Evolutionary conservation across 2,888 invertebrate genomes (phyloP).

Genomic region (Heliconius sara): DNA sequence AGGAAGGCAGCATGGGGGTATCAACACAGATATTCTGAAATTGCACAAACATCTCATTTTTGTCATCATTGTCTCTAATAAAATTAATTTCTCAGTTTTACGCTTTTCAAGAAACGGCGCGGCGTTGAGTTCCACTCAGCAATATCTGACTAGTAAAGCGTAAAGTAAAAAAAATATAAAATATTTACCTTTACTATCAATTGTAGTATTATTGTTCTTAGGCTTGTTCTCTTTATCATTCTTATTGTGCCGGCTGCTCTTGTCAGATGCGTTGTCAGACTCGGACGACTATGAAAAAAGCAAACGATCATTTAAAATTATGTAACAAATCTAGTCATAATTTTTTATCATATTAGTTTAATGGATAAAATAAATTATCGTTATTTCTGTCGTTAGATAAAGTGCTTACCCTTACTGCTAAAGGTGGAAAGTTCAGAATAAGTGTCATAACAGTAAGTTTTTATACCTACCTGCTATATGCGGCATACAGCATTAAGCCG

Average conservation of each 20-base stretch:
- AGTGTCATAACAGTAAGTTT: too few relatives aligned
- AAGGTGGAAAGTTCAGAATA: too few relatives aligned
- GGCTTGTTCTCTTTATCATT: slow-evolving; percentile 79
- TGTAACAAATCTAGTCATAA: too few relatives aligned
- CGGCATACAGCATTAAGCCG: too few relatives aligned
- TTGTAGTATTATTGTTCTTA: slow-evolving; percentile 72
- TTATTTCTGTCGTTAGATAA: too few relatives aligned
- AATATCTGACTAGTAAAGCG: not conserved
- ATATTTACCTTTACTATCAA: slow-evolving; percentile 66
- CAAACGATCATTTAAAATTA: slow-evolving; percentile 24
- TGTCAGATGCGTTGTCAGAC: slow-evolving; percentile 77
- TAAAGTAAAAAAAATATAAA: not conserved
- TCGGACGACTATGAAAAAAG: slow-evolving; percentile 69
- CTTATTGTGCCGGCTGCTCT: slow-evolving; percentile 72
- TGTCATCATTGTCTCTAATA: slow-evolving; percentile 58
- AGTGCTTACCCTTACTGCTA: too few relatives aligned
- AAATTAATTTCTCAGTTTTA: not conserved
- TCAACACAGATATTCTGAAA: slow-evolving; percentile 64
- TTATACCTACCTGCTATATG: too few relatives aligned
- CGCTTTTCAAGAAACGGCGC: not conserved
- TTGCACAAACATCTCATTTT: slow-evolving; percentile 66
- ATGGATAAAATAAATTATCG: too few relatives aligned
- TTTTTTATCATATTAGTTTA: too few relatives aligned
- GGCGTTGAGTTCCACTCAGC: not conserved
- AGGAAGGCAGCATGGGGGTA: slow-evolving; percentile 76